These are phyloP conservation scores for Oscheius sp. DNA, from an alignment of 2,888 invertebrate genomes.

Conservation along the genomic window DNA sequence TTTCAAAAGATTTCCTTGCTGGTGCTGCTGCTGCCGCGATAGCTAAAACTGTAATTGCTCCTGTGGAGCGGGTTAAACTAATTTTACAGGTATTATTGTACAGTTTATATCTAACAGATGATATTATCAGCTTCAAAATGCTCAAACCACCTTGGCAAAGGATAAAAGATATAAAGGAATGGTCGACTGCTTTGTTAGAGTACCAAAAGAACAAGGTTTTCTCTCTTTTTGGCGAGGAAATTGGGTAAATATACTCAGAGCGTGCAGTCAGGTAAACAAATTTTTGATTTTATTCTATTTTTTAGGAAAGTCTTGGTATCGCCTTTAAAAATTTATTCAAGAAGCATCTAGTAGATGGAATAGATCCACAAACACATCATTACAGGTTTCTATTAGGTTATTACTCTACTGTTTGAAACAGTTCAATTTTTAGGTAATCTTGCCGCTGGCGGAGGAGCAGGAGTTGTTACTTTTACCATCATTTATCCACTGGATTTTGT, in stretches of 20 bases:
- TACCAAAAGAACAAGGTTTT: conserved; percentile 73
- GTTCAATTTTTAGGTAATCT: conserved; percentile 78
- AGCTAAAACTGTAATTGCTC: conserved; percentile 92
- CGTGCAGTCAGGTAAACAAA: conserved; percentile 63
- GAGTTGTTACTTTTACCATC: conserved; percentile 91
- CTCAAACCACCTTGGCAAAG: conserved; percentile 81
- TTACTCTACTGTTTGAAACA: neutral
- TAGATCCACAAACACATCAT: conserved; percentile 53
- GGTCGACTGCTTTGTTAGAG: conserved; percentile 75
- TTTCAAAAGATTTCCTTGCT: conserved; percentile 70
- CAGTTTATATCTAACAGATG: neutral
- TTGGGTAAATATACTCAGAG: conserved; percentile 76
- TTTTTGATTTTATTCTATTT: neutral
- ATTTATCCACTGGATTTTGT: conserved; percentile 95
- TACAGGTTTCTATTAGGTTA: conserved; percentile 52
- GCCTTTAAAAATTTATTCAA: conserved; percentile 71
- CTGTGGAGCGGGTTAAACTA: conserved; percentile 93
- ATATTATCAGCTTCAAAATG: conserved; percentile 80
- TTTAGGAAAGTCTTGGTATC: conserved; percentile 69
- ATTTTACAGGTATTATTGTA: conserved; percentile 83
- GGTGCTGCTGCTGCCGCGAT: conserved; percentile 92
- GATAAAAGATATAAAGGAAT: conserved; percentile 90
- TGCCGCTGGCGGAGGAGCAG: conserved; percentile 91
- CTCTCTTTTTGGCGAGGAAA: conserved; percentile 77
- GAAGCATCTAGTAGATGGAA: conserved; percentile 59